Base-by-base conservation (phyloP, 2,113 vertebrate species). In the Capra hircus region DNA sequence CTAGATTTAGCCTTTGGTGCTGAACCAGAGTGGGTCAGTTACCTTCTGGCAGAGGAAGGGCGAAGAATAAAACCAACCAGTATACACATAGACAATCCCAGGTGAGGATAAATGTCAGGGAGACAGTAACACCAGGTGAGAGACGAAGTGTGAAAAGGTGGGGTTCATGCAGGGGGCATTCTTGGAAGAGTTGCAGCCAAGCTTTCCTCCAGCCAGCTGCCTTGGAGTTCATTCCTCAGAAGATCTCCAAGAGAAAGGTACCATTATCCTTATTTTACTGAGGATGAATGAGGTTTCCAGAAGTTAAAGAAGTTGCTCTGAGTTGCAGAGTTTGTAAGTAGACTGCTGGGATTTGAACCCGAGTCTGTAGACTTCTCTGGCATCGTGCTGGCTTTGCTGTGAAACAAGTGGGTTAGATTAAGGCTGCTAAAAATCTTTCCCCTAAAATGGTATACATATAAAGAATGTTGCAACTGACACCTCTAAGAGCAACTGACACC, bases 381-480 rank as follows among this genome's bases (percentile, higher is more conserved):
- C 6, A 13, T 9, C 21, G 1, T 52, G 7, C 30, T 82, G 50
- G 9, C n/a, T 81, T 62, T n/a, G 2, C 12, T 87, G 45, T 83
- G 78, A 94, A 88, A 84, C 2, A 10, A 88, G 30, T 53, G 77
- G 33, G 45, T 71, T 64, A 90, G 45, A 86, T 27, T 21, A 30
- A 95, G 82, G 55, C 74, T 52, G 25, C 64, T 91, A 14, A 83
- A 87, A 85, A 11, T 30, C 91, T 30, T 85, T 59, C 85, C 48
- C 82, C 74, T 80, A 77, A 86, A 86, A 85, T 77, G 60, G 16
- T 28, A 62, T 16, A 78, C 25, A 5, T 7, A 48, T 9, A n/a
- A 60, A 87, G 30, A 87, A 36, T 43, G 25, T 23, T 45, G 14
- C 45, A 59, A 13, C 33, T 15, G 64, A 80, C 0, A 15, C 52